These are phyloP conservation scores for Orchestia grillus DNA, from an alignment of 1,140 invertebrate species.

Conservation along the genomic window DNA sequence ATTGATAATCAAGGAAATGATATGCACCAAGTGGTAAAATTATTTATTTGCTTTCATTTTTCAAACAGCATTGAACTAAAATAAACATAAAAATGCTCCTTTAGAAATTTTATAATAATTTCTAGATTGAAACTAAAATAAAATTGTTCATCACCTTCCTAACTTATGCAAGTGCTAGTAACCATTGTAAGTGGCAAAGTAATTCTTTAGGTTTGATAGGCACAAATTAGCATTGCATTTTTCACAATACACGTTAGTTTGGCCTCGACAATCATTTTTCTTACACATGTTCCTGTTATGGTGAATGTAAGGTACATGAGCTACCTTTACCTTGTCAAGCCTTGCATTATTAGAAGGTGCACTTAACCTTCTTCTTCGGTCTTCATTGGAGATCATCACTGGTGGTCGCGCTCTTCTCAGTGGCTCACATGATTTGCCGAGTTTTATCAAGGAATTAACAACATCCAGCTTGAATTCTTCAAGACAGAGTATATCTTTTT, in stretches of 20 bases:
- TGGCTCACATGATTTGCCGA: not conserved
- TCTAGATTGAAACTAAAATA: not conserved
- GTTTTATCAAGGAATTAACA: not conserved
- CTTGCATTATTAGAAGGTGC: not conserved
- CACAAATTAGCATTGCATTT: constrained; percentile 28
- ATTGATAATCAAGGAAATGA: not conserved
- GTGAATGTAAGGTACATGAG: not conserved
- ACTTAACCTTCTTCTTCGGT: not conserved
- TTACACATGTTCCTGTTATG: constrained; percentile 8
- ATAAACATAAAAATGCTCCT: not conserved
- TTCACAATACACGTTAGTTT: not conserved
- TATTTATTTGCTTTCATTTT: not conserved
- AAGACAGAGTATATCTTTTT: constrained; percentile 43
- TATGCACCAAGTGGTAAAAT: not conserved
- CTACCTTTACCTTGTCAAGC: not conserved
- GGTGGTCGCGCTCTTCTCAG: not conserved
- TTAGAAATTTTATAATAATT: not conserved
- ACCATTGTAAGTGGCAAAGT: not conserved
- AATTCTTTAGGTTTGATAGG: not conserved
- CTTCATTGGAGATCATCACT: not conserved
- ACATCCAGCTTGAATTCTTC: constrained; percentile 24
- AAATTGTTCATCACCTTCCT: not conserved
- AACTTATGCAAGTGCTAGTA: not conserved
- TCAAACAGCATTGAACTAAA: not conserved
- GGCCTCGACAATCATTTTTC: not conserved